Conservation (phyloP, 2,113 vertebrate genomes). For the Gobiocypris rarus region DNA sequence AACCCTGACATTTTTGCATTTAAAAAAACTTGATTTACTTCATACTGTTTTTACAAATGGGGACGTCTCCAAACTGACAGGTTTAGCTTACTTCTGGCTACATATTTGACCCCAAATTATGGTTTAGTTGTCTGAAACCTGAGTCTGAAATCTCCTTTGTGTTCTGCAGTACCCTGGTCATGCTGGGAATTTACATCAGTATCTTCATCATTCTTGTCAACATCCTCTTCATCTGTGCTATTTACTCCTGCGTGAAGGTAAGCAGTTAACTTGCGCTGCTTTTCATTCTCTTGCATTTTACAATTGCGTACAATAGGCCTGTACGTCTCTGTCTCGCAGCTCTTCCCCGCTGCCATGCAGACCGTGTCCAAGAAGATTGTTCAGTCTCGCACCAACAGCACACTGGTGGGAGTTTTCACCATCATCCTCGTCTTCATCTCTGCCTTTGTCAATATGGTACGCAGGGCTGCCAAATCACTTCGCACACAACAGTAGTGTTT, state of each 20-base stretch:
- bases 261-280: neutral
- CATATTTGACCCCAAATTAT: neutral
- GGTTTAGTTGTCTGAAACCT: neutral
- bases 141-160: neutral
- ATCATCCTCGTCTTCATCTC: conserved; percentile 91
- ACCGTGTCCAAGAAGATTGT: conserved; percentile 88
- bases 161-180: conserved; percentile 81
- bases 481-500: neutral
- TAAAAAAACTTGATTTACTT: neutral
- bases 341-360: conserved; percentile 86
- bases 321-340: conserved; percentile 66
- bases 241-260: conserved; percentile 92
- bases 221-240: conserved; percentile 88
- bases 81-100: neutral
- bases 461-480: neutral
- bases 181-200: conserved; percentile 86
- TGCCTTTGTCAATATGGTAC: conserved; percentile 90
- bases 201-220: conserved; percentile 86
- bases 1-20: neutral
- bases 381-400: conserved; percentile 90
- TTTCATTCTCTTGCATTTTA: neutral
- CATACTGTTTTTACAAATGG: neutral
- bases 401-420: conserved; percentile 85
- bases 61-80: neutral
- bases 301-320: neutral